Evolutionary conservation across 2,113 vertebrate genomes (phyloP).

Genomic region (Pseudolaguvia tuberculata): DNA sequence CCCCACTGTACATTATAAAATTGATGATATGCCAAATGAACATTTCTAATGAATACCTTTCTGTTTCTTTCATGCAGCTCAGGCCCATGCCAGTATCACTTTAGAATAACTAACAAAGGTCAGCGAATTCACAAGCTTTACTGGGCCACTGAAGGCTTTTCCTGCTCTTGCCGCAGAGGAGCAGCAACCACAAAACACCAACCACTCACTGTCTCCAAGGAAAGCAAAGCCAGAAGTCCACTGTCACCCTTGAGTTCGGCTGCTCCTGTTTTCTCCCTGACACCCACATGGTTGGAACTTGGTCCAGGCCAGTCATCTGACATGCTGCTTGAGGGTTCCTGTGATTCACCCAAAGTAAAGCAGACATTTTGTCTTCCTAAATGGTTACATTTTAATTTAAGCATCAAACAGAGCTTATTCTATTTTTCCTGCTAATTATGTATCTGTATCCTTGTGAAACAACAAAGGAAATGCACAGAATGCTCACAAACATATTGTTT

Average conservation of each 20-base stretch:
- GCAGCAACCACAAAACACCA: slow-evolving; percentile 23
- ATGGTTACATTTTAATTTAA: too few relatives aligned
- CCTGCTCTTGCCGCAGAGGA: slow-evolving; percentile 20
- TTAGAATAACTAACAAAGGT: slow-evolving; percentile 79
- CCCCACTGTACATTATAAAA: too few relatives aligned
- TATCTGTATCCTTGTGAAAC: too few relatives aligned
- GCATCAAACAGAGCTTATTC: not conserved
- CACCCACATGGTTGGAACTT: slow-evolving; percentile 67
- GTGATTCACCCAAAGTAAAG: slow-evolving; percentile 68
- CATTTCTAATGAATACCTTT: not conserved
- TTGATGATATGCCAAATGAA: not conserved
- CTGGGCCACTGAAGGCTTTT: slow-evolving; percentile 69
- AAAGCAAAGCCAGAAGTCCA: not conserved
- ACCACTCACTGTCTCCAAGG: not conserved
- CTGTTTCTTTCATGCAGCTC: slow-evolving; percentile 61
- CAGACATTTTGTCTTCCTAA: too few relatives aligned
- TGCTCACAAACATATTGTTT: too few relatives aligned
- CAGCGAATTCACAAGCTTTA: slow-evolving; percentile 67
- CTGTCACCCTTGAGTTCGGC: not conserved
- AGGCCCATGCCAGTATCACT: slow-evolving; percentile 63
- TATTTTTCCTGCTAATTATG: too few relatives aligned
- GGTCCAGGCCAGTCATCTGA: slow-evolving; percentile 67
- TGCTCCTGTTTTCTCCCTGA: slow-evolving; percentile 67
- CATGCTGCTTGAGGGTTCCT: slow-evolving; percentile 72
- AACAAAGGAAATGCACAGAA: too few relatives aligned